A percentile compares a stretch with the other conserved stretches of the same genome.
Conservation (phyloP, 1,140 invertebrate genomes). For the Hypsibius dujardini region DNA sequence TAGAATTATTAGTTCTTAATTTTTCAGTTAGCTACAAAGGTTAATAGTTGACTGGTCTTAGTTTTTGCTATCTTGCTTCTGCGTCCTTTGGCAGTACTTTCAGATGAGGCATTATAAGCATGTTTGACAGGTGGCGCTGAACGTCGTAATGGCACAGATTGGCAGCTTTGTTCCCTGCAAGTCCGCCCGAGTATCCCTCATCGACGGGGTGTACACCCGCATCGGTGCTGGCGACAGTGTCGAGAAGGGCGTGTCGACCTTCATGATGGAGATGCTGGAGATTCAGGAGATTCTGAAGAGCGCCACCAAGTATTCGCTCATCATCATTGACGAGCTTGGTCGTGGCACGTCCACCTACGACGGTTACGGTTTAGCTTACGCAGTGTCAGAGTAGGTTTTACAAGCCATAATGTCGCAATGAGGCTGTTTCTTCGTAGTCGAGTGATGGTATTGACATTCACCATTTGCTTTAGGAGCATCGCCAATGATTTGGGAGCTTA, state of each 20-base stretch:
- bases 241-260: constrained; percentile 77
- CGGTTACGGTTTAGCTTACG: constrained; percentile 91
- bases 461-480: constrained; percentile 59
- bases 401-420: too few relatives aligned
- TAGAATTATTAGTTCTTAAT: too few relatives aligned
- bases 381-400: constrained; percentile 68
- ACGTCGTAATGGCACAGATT: constrained; percentile 74
- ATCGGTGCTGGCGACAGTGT: constrained; percentile 82
- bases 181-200: constrained; percentile 45
- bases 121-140: constrained; percentile 45
- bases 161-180: constrained; percentile 79
- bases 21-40: too few relatives aligned
- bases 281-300: constrained; percentile 74
- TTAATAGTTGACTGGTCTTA: constrained; percentile 16
- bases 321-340: constrained; percentile 92
- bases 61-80: too few relatives aligned
- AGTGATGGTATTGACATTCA: too few relatives aligned
- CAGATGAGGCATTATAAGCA: constrained; percentile 26
- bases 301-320: constrained; percentile 69
- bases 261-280: constrained; percentile 98
- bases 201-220: constrained; percentile 69
- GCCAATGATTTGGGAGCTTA: constrained; percentile 64
- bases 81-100: too few relatives aligned
- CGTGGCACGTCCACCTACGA: constrained; percentile 95
- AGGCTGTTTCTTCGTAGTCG: too few relatives aligned